Conservation (phyloP, 2,888 invertebrate genomes). For the Cerastoderma edule region DNA sequence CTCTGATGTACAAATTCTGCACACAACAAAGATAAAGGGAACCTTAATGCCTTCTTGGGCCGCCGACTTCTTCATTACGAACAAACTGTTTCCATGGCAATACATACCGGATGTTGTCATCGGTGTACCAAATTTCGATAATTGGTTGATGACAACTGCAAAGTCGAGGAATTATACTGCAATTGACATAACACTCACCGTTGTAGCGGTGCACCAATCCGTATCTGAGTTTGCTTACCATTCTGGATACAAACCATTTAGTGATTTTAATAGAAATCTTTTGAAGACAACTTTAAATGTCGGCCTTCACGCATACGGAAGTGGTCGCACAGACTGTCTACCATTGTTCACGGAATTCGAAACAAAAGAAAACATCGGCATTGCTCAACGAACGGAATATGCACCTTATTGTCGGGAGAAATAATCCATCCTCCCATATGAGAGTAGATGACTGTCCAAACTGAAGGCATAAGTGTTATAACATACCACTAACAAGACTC, state of each 20-base stretch:
- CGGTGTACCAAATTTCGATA: conserved; percentile 25
- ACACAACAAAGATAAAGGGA: conserved; percentile 31
- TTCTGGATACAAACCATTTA: neutral
- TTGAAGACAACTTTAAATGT: neutral
- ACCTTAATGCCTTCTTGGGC: conserved; percentile 25
- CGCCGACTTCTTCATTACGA: conserved; percentile 43
- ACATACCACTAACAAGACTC: no score
- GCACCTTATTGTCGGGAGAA: no score
- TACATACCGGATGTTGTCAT: conserved; percentile 34
- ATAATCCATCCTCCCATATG: no score
- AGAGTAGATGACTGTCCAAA: no score
- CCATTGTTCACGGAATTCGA: neutral
- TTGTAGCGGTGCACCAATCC: conserved; percentile 28
- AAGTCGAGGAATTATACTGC: conserved; percentile 17
- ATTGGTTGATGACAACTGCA: conserved; percentile 29
- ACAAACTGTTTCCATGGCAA: conserved; percentile 30
- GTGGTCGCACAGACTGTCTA: neutral
- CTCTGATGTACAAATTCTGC: conserved; percentile 29
- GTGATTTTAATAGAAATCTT: neutral
- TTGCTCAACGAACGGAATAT: no score
- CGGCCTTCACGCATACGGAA: no score
- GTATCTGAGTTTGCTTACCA: neutral
- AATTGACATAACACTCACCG: conserved; percentile 33
- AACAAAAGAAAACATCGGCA: no score
- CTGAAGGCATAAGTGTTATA: no score